Conservation (phyloP, 2,797 vertebrate genomes). For the Onychomys torridus region DNA sequence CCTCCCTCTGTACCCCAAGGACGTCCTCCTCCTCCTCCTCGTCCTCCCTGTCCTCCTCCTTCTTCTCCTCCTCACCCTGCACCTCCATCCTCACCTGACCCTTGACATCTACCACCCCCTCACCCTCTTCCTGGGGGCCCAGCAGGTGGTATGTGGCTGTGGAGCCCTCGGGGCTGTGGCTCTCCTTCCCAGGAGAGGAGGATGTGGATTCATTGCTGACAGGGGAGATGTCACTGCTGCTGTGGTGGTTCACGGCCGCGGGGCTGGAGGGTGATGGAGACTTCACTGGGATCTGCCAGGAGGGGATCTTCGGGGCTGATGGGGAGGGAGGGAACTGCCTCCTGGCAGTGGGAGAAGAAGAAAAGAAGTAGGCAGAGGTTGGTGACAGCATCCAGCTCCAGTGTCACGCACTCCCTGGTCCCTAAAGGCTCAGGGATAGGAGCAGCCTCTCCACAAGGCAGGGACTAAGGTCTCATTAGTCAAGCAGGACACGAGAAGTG, state of each 20-base stretch:
- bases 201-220: slow-evolving; percentile 95
- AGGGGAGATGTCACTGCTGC: slow-evolving; percentile 99
- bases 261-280: slow-evolving; percentile 89
- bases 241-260: slow-evolving; percentile 92
- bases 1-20: slow-evolving; percentile 94
- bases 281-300: slow-evolving; percentile 98
- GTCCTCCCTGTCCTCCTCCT: slow-evolving; percentile 88
- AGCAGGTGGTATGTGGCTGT: slow-evolving; percentile 89
- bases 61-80: slow-evolving; percentile 94
- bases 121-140: slow-evolving; percentile 85
- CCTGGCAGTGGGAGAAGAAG: slow-evolving; percentile 86
- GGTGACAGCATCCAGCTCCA: background rate
- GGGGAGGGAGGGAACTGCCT: slow-evolving; percentile 97
- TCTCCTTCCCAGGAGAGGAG: slow-evolving; percentile 94
- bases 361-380: slow-evolving; percentile 51
- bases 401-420: accelerated
- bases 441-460: background rate
- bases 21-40: slow-evolving; percentile 92
- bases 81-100: slow-evolving; percentile 97
- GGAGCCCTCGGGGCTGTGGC: slow-evolving; percentile 91
- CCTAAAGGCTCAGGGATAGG: accelerated
- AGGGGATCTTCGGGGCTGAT: slow-evolving; percentile 95
- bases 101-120: slow-evolving; percentile 90
- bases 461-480: background rate
- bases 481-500: no score